A percentile compares a stretch with the other conserved stretches of the same genome.
Evolutionary conservation across 2,888 invertebrate species (phyloP).

Genomic region (Diaphora mendica): DNA sequence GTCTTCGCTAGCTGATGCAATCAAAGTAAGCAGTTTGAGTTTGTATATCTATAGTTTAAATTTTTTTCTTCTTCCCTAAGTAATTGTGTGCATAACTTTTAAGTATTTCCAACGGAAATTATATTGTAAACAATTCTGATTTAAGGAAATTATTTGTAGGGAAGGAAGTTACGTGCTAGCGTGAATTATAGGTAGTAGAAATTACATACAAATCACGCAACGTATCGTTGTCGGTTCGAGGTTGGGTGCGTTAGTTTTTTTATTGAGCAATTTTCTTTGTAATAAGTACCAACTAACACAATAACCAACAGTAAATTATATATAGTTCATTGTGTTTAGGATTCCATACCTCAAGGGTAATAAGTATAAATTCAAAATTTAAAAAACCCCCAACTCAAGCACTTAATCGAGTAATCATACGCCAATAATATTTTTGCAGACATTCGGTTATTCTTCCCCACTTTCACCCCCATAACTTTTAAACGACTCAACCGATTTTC

Average conservation of each 20-base stretch:
- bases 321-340: not conserved
- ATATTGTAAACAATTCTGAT: not conserved
- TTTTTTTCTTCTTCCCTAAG: not conserved
- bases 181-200: not conserved
- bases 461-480: too few species aligned
- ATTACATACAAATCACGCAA: not conserved
- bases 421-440: too few species aligned
- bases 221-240: not conserved
- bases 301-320: not conserved
- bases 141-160: not conserved
- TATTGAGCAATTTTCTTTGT: not conserved
- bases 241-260: not conserved
- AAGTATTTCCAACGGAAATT: slow-evolving; percentile 2
- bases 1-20: not conserved
- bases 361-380: too few species aligned
- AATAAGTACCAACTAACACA: not conserved
- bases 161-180: not conserved
- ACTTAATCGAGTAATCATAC: too few species aligned
- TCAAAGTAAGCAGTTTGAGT: not conserved
- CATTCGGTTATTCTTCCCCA: too few species aligned
- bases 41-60: not conserved
- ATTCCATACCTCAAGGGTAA: too few species aligned
- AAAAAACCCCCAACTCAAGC: too few species aligned
- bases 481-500: too few species aligned
- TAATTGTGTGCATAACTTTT: not conserved